Evolutionary conservation across 2,888 invertebrate species (phyloP).

Genomic region (Hydroisotoma schaefferi): DNA sequence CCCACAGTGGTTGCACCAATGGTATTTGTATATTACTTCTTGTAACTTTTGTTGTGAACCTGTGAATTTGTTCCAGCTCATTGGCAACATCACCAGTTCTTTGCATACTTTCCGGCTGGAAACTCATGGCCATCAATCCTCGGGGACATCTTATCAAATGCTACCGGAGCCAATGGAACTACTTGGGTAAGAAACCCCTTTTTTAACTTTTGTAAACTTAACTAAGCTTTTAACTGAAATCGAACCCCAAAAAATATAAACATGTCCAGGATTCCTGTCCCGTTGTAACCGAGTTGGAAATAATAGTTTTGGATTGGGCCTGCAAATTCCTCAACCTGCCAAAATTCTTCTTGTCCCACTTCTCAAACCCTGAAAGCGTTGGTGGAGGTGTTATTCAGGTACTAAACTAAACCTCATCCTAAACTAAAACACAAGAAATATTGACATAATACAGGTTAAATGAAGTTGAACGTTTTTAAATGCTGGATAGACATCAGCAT

Average conservation of each 20-base stretch:
- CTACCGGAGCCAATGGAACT: slow-evolving; percentile 95
- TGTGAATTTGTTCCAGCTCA: too few species aligned
- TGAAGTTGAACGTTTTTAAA: too few species aligned
- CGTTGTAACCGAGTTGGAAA: slow-evolving; percentile 38
- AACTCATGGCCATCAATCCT: slow-evolving; percentile 95
- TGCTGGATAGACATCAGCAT: slow-evolving; percentile 36
- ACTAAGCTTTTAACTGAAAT: background rate
- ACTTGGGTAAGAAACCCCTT: slow-evolving; percentile 72
- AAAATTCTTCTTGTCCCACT: slow-evolving; percentile 30
- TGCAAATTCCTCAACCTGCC: slow-evolving; percentile 36
- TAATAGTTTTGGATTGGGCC: slow-evolving; percentile 38
- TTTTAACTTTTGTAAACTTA: background rate
- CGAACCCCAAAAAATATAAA: background rate
- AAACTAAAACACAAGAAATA: too few species aligned
- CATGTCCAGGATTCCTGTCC: slow-evolving; percentile 34
- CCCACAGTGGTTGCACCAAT: too few species aligned
- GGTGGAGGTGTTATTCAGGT: slow-evolving; percentile 39
- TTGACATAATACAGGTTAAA: too few species aligned
- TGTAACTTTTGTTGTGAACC: too few species aligned
- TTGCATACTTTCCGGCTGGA: slow-evolving; percentile 97
- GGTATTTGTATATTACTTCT: too few species aligned
- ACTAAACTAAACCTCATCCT: background rate
- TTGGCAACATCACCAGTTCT: slow-evolving; percentile 98
- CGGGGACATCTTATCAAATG: slow-evolving; percentile 94
- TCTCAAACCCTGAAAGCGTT: slow-evolving; percentile 30